phyloP scores from a whole-genome alignment of 1,140 invertebrate genomes.

The Rhopalosiphum maidis region DNA sequence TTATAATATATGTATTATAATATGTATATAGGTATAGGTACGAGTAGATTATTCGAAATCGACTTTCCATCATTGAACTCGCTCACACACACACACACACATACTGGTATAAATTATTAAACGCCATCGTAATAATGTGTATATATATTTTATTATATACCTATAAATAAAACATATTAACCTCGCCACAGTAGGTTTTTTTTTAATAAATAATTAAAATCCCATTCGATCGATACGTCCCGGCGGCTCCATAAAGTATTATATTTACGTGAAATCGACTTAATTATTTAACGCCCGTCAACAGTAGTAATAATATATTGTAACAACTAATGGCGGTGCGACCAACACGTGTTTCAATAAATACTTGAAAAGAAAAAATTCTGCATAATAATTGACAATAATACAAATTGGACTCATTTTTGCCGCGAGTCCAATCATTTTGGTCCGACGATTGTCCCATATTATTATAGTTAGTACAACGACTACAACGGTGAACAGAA shows the following conservation, averaged over 20 bases:
- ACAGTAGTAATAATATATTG: not conserved
- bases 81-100: not conserved
- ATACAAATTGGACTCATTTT: not conserved
- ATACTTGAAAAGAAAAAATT: not conserved
- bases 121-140: not conserved
- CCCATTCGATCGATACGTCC: not conserved
- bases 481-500: not conserved
- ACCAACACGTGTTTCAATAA: not conserved
- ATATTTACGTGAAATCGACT: not conserved
- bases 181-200: not conserved
- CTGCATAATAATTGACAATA: not conserved
- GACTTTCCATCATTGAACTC: slow-evolving; percentile 13
- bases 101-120: slow-evolving; percentile 22
- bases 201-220: slow-evolving; percentile 39
- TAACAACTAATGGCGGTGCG: not conserved
- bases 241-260: not conserved
- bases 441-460: not conserved
- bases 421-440: not conserved
- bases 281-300: slow-evolving; percentile 2
- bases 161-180: slow-evolving; percentile 30
- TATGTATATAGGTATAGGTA: not conserved
- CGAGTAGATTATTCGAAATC: slow-evolving; percentile 20
- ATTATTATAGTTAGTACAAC: not conserved
- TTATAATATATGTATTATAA: not conserved
- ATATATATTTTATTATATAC: not conserved